Evolutionary conservation across 2,113 vertebrate species (phyloP).

Genomic region (Rhea americana): DNA sequence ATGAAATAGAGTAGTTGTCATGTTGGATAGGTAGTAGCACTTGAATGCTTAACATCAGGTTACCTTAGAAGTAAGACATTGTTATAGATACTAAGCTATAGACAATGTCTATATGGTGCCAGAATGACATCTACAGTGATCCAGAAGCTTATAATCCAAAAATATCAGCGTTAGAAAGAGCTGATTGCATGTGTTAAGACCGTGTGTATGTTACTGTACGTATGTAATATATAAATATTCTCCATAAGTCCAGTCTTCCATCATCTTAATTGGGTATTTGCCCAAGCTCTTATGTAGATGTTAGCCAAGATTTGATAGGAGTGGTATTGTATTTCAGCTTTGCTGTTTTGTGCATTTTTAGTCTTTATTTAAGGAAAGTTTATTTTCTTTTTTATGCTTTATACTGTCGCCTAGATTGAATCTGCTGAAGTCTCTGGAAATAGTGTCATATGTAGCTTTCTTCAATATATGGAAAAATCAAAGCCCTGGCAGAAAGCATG

Average conservation of each 20-base stretch:
- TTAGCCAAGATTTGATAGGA: neutral
- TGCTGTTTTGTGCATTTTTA: neutral
- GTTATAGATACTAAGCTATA: neutral
- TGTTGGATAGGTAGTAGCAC: neutral
- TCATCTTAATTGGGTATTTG: neutral
- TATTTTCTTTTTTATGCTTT: neutral
- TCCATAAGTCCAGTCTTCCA: neutral
- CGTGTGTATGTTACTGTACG: neutral
- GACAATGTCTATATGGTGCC: neutral
- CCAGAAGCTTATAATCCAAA: neutral
- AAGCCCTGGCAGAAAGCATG: slow-evolving; percentile 96
- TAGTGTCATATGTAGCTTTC: slow-evolving; percentile 93
- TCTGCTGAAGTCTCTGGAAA: slow-evolving; percentile 93
- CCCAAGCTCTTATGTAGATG: neutral
- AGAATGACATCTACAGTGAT: neutral
- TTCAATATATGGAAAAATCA: slow-evolving; percentile 95
- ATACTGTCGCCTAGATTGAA: slow-evolving; percentile 82
- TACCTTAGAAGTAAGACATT: neutral
- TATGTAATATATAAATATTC: neutral
- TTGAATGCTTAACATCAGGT: neutral
- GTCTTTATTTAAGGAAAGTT: neutral
- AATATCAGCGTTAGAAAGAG: neutral
- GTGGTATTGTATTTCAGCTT: neutral
- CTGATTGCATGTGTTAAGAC: neutral
- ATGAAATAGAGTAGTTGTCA: neutral